Base-by-base conservation (phyloP, 1,140 invertebrate genomes). In the Pseudobourletiella spinata region DNA sequence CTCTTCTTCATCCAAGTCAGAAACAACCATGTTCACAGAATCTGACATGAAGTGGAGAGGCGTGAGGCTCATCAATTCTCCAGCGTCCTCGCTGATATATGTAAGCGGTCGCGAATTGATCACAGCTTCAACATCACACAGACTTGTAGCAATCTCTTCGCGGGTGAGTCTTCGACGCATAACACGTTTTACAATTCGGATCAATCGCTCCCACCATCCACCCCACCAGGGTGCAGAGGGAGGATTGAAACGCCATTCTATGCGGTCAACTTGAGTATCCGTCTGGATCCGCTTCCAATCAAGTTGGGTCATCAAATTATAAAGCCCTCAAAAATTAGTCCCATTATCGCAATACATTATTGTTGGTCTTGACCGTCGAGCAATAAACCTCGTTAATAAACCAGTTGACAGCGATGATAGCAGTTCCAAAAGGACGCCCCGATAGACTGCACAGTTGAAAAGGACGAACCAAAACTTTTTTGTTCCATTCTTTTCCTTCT, bases 21-120 rank as follows among this genome's bases (percentile, higher is more conserved):
- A 29, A 20, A 59, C 57, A 46, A 15, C 44, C 8, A 4, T 14
- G 1, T 22, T n/a, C 2, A 15, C 22, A 2, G 43, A 2, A 0
- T 42, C 48, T 1, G 44, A 14, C 1, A 74, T 51, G 57, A 74
- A 73, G 61, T 71, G 59, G 20, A 65, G 61, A 2, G 72, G 68
- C 0, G 72, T 72, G 20, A 74, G 46, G 16, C 64, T 59, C 30
- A 22, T 26, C 20, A 64, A 52, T 48, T 74, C 72, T 3, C 51
- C 24, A 11, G 32, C 28, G 65, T 76, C 70, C n/a, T 67, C 65
- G 0, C 70, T 71, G 16, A 74, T 15, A 51, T 71, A 72, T 18
- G 74, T 75, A 14, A 75, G 44, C 2, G 73, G 74, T 44, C 74
- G 63, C 15, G 61, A 60, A 67, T 76, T 77, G 22, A 76, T 66